Base-by-base conservation (phyloP, 2,797 vertebrate genomes). In the Microtus agrestis region DNA sequence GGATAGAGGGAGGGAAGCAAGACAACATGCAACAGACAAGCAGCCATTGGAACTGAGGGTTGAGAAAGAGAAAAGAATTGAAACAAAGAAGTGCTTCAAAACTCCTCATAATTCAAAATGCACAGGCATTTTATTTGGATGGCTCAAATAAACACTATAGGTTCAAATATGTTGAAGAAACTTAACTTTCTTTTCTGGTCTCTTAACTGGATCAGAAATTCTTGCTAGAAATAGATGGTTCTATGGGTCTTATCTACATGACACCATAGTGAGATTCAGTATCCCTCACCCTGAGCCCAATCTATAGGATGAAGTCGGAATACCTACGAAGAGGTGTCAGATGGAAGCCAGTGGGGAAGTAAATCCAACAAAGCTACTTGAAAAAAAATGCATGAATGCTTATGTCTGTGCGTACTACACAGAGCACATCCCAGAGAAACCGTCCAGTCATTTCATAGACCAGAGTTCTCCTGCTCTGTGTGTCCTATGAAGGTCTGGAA, bases 21-120 rank as follows among this genome's bases (percentile, higher is more conserved):
- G 25, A 63, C 8, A 88, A 11, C 4, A 25, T 3, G 78, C 19
- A 37, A 19, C 27, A 65, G 40, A 29, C 37, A 43, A 37, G 17
- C 29, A 34, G 63, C 2, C 34, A 92, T 23, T 65, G 9, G 11
- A 4, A 31, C 69, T 92, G 79, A 96, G 54, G 23, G 6, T 17
- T 90, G n/a, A 78, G 87, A 95, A 89, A 0, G n/a, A 71, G 79
- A 84, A 59, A 93, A 67, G 37, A 92, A 48, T 9, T 63, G 65
- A 96, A 76, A 14, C 25, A 10, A 61, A 48, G 40, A 61, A 15
- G 0, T 78, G 77, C 87, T 86, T 80, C 10, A 73, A 87, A 89
- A 94, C 73, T 93, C 15, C 54, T 65, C 12, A 86, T 11, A 82
- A 96, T 56, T 79, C 43, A 95, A 95, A 97, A 92, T 87, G 80